Base-by-base conservation (phyloP, 2,797 vertebrate genomes). In the Bucorvus abyssinicus region DNA sequence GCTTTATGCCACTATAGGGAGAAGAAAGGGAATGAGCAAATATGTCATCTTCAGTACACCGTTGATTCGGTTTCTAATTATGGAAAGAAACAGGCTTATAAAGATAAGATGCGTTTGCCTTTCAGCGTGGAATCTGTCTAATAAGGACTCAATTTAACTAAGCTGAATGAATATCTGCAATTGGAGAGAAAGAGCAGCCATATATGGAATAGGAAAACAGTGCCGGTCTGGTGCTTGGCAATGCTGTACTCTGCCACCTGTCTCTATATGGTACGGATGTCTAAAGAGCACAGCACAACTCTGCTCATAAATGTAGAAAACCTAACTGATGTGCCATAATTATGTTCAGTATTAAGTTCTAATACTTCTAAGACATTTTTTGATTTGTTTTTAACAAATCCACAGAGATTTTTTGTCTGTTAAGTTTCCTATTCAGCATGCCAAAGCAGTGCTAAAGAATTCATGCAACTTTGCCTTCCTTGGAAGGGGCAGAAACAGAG, bases 41-140 rank as follows among this genome's bases (percentile, higher is more conserved):
- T 83, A 36, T 95, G 87, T 93, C 94, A 94, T 96, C 91, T 93
- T 94, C 77, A 87, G 92, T 84, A 80, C 67, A 85, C 74, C 92
- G 91, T 87, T 94, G 91, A 94, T 94, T 91, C 27, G 9, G 44
- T 52, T 92, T 94, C 89, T 91, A 88, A 95, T 93, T 96, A 93
- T 61, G 57, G 93, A 96, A 96, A 95, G 82, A 95, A 96, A 96
- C 86, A 90, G 42, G 57, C 71, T 93, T 86, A 93, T 59, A 84
- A 90, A 93, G 92, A 95, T 79, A 77, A 77, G 73, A 95, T 86
- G 84, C 14, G 11, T 87, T 79, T 87, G 67, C 75, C 82, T 95
- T 93, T 96, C 87, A 93, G 75, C 0, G 0, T 24, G 83, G 80
- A 93, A 52, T 76, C 65, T 74, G 50, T 90, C 84, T 74, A 91